Evolutionary conservation across 2,797 vertebrate species (phyloP).

Genomic region (Urocyon cinereoargenteus): DNA sequence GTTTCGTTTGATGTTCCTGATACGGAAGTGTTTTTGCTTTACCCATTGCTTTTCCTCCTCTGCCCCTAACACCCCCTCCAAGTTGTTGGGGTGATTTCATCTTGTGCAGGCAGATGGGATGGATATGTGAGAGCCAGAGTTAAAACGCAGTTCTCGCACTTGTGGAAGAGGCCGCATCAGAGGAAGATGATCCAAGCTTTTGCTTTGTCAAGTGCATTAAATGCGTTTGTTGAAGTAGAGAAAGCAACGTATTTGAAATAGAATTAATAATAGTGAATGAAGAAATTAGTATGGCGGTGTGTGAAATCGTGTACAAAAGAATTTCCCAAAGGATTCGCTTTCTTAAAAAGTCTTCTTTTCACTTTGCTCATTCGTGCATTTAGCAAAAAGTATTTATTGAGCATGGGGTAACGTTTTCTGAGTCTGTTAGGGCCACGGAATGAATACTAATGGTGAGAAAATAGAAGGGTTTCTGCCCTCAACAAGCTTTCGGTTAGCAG

Average conservation of each 20-base stretch:
- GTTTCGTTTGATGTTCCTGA: not conserved
- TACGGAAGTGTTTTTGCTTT: conserved; percentile 38
- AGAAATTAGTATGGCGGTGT: conserved; percentile 34
- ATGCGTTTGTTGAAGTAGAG: conserved; percentile 49
- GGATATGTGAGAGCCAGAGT: conserved; percentile 59
- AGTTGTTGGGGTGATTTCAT: conserved; percentile 40
- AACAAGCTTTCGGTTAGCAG: conserved; percentile 37
- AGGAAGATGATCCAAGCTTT: conserved; percentile 54
- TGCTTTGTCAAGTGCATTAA: conserved; percentile 38
- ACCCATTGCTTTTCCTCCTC: not conserved
- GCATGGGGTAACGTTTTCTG: not conserved
- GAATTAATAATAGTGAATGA: conserved; percentile 36
- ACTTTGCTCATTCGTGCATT: conserved; percentile 25
- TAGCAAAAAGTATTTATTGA: conserved; percentile 6
- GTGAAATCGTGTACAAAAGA: conserved; percentile 60
- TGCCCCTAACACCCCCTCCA: not conserved
- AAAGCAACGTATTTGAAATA: conserved; percentile 19
- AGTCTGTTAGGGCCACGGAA: not conserved
- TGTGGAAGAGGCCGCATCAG: conserved; percentile 24
- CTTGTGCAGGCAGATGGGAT: conserved; percentile 29
- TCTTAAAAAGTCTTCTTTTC: conserved; percentile 61
- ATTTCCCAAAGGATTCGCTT: conserved; percentile 42
- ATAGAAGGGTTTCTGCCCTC: conserved; percentile 35
- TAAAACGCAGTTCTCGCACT: conserved; percentile 56
- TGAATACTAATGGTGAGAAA: conserved; percentile 43